Evolutionary conservation across 2,888 invertebrate species (phyloP), one percentile per base, ranked within the genome.

Genomic region (Norana najaformis): DNA sequence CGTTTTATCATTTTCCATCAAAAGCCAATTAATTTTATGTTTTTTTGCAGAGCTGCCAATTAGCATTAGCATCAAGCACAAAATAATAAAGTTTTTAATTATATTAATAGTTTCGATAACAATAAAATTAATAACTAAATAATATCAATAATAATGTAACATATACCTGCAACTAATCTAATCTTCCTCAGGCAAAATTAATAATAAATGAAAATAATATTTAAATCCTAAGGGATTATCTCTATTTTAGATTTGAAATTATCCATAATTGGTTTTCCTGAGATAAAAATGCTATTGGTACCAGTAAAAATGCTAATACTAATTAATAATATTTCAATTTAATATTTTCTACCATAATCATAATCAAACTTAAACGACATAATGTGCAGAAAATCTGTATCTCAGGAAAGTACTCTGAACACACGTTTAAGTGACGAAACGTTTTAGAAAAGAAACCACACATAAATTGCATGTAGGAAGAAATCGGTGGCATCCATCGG

Each of bases 171-270:
- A 69, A n/a, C n/a, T n/a, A 69, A 69, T 8, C 3, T 69, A 69
- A 69, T 69, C 69, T n/a, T n/a, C 69, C 8, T n/a, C 30, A 30
- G 69, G n/a, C 13, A 69, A 30, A 69, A 30, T 69, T 69, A n/a
- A 69, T 16, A 4, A 69, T 11, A 30, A 47, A 47, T 47, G n/a
- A 69, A 69, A 69, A 69, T 30, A 69, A 69, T 11, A 69, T 69
- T 69, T 69, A 69, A 69, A 69, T 69, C 69, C n/a, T 69, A 47
- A n/a, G 69, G 69, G 69, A 69, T 30, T n/a, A 69, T 69, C 69
- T 69, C n/a, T 13, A 69, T n/a, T n/a, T n/a, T n/a, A 3, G n/a
- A 8, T n/a, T 69, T 11, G 16, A 69, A 69, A 69, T n/a, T 69
- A n/a, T n/a, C n/a, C n/a, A n/a, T n/a, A n/a, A n/a, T n/a, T n/a